Evolutionary conservation across 1,140 invertebrate genomes (phyloP), one percentile per base, ranked within the genome.

Genomic region (roundworm (Caenorhabditis elegans)): DNA sequence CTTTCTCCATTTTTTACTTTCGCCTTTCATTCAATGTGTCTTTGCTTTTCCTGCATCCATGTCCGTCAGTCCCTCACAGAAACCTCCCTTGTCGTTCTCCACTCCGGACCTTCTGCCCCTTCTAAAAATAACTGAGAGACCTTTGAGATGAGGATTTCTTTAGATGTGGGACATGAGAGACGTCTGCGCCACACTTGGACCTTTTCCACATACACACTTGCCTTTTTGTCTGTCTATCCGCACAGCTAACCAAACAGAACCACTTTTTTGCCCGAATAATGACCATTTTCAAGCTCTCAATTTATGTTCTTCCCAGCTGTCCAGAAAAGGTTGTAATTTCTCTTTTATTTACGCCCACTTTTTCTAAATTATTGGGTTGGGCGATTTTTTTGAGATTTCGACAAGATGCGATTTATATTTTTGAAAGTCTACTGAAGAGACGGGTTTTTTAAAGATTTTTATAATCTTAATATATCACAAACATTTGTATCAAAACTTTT

Each of bases 11-110:
- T 70, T 70, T 70, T 70, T 39, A 70, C 60, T 70, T 70, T 31
- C 60, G 60, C 34, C 34, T 70, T 70, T 70, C 34, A 70, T 70
- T 70, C 26, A 70, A 70, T 70, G 34, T 70, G 10, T 70, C 19
- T 70, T 70, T 70, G 60, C 60, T 70, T 70, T 70, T 70, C 60
- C 60, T 39, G 60, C 60, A 13, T 70, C 60, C 39, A 34, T 22
- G 34, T 39, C 34, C 39, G 31, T 70, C 60, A 31, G 34, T 43
- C 39, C 15, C 39, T 43, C 39, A n/a, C n/a, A n/a, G 39, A 43
- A 43, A 10, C 3, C n/a, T n/a, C n/a, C 19, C 34, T 19, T 6
- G 8, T 10, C 17, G 19, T 19, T 19, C n/a, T 70, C 53, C 11
- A 10, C 26, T 39, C n/a, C 60, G 34, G 17, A 22, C 31, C n/a